Evolutionary conservation across 2,888 invertebrate species (phyloP).

Genomic region (Phortica okadai): DNA sequence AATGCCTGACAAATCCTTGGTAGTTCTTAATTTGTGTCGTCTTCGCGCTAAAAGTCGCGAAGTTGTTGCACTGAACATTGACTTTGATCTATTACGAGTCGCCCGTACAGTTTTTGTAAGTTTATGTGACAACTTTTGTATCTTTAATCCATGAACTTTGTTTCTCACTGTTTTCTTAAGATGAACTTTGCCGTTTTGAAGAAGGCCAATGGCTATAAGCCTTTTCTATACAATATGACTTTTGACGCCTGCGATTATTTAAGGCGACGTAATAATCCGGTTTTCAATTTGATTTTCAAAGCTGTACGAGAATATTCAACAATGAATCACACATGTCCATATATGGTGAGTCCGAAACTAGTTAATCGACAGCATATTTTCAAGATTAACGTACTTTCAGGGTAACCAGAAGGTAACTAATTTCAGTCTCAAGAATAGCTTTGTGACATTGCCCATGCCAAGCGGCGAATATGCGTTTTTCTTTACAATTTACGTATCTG

Average conservation of each 20-base stretch:
- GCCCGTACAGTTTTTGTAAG: neutral
- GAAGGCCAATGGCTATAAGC: constrained; percentile 15
- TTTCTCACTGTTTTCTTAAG: neutral
- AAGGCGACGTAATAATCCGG: neutral
- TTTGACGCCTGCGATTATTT: neutral
- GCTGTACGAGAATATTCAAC: neutral
- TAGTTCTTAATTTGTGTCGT: neutral
- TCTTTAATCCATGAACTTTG: too few species aligned
- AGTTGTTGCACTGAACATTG: neutral
- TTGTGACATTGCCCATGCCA: neutral
- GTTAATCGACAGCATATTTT: too few species aligned
- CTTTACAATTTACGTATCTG: neutral
- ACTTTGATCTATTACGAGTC: neutral
- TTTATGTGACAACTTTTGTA: neutral
- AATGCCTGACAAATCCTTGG: neutral
- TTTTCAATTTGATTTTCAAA: neutral
- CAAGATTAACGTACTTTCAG: too few species aligned
- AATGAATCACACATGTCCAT: neutral
- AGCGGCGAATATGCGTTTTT: constrained; percentile 1
- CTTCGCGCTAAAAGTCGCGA: neutral
- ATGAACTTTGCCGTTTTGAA: neutral
- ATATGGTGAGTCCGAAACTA: neutral
- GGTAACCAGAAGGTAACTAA: too few species aligned
- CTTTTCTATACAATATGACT: constrained; percentile 8
- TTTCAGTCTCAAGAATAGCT: too few species aligned